Conservation (phyloP, 1,140 invertebrate species). For the Trichonephila clavipes region DNA sequence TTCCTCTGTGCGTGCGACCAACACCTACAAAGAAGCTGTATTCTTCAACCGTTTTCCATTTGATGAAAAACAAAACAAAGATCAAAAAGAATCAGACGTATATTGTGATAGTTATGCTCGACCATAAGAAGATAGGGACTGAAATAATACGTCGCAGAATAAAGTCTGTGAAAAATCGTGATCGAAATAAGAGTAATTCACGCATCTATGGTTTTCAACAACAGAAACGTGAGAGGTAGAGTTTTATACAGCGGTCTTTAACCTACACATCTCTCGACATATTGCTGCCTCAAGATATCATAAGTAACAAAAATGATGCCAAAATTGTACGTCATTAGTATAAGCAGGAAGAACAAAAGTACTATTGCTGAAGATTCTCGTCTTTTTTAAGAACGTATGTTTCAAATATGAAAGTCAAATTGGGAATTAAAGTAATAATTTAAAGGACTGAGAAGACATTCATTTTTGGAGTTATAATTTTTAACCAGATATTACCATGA, state of each 20-base stretch:
- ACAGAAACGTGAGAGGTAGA: not conserved
- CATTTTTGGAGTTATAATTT: no score
- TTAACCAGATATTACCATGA: no score
- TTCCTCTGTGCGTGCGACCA: conserved; percentile 57
- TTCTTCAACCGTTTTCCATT: not conserved
- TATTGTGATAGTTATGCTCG: conserved; percentile 42
- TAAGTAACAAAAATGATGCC: not conserved
- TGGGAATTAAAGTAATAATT: no score
- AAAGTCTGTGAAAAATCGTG: not conserved
- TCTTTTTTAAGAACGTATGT: no score
- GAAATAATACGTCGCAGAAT: conserved; percentile 40
- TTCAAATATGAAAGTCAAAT: no score
- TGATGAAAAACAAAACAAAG: conserved; percentile 29
- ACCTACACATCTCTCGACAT: not conserved
- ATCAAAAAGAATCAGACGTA: conserved; percentile 49
- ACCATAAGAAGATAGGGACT: conserved; percentile 22
- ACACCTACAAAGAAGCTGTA: conserved; percentile 38
- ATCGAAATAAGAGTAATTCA: conserved; percentile 52
- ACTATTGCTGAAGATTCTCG: no score
- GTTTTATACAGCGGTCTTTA: conserved; percentile 39
- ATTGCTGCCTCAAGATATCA: not conserved
- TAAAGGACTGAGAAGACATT: no score
- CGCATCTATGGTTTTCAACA: conserved; percentile 9
- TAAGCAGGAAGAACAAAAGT: not conserved
- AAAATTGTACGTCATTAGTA: not conserved